Evolutionary conservation across 2,113 vertebrate species (phyloP), one percentile per base, ranked within the genome.

Genomic region (Montifringilla adamsi): DNA sequence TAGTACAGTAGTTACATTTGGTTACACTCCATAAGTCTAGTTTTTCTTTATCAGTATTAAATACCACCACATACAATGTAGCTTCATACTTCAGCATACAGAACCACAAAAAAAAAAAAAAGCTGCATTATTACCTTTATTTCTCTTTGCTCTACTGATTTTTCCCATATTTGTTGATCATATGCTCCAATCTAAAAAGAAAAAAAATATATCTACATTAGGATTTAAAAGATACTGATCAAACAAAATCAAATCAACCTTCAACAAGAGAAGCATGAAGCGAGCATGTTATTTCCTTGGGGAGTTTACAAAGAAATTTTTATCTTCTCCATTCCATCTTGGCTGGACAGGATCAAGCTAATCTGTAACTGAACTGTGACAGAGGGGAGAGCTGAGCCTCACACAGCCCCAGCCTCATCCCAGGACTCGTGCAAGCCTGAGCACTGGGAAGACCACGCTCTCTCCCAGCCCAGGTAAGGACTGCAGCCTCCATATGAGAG

Each of bases 151-250:
- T 99, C 99, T 97, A 99, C 99, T 66, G 99, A 99, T 97, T 99
- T 99, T 98, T 99, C 99, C 99, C 99, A 99, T 98, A 99, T 99
- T 98, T 99, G 99, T 95, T 99, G 99, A 97, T 99, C 99, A 86
- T 99, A 99, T n/a, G 99, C 99, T 74, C 99, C 99, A 93, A 99
- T 99, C 99, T 99, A 96, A 75, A 94, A 94, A 96, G 89, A 58
- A 78, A 69, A 52, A 53, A 69, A 6, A 60, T 37, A 13, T 41
- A 41, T 27, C 43, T 37, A 37, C 22, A 72, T 94, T 74, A 96
- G 80, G 6, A 73, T 92, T 89, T 56, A n/a, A 87, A 85, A 93
- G 10, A 87, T 53, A 89, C 4, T n/a, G 39, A 84, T 49, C 63
- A 78, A 79, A 72, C 49, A 87, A 63, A 84, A 52, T 53, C 41